Evolutionary conservation across 2,797 vertebrate genomes (phyloP).

Genomic region (Leontocebus nigricollis): DNA sequence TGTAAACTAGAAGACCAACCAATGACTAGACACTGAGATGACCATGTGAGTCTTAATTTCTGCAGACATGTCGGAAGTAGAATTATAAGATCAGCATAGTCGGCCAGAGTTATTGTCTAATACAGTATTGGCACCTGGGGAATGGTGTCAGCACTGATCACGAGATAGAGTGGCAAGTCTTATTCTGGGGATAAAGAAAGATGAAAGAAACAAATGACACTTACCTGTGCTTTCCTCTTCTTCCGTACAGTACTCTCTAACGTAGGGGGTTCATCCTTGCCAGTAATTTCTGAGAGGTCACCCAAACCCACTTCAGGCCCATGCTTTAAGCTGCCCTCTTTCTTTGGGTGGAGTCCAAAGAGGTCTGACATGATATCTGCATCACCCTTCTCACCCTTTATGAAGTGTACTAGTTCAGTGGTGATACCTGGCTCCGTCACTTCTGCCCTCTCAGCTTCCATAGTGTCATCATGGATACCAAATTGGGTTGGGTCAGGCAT

Average conservation of each 20-base stretch:
- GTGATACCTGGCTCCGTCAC: conserved; percentile 85
- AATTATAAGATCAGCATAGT: neutral
- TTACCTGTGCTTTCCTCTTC: conserved; percentile 94
- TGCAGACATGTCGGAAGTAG: neutral
- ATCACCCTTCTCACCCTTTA: conserved; percentile 91
- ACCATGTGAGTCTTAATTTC: neutral
- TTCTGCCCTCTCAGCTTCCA: conserved; percentile 94
- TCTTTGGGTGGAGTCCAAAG: conserved; percentile 92
- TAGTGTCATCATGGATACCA: conserved; percentile 95
- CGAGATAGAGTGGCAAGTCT: neutral
- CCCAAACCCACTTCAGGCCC: conserved; percentile 94
- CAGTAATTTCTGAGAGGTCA: conserved; percentile 93
- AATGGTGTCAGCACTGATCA: neutral
- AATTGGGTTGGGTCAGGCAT: conserved; percentile 99
- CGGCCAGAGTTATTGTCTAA: neutral
- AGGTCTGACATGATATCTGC: conserved; percentile 92
- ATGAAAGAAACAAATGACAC: neutral
- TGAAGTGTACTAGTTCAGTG: conserved; percentile 89
- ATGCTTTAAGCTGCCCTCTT: conserved; percentile 92
- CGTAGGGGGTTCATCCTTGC: conserved; percentile 89
- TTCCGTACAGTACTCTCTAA: conserved; percentile 92
- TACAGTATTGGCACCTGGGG: neutral
- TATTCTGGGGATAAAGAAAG: neutral
- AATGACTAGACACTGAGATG: neutral
- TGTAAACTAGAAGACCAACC: neutral